Percentiles rank a stretch among this genome's conserved stretches.
Conservation (phyloP, 2,113 vertebrate genomes). For the Cygnus buccinator region DNA sequence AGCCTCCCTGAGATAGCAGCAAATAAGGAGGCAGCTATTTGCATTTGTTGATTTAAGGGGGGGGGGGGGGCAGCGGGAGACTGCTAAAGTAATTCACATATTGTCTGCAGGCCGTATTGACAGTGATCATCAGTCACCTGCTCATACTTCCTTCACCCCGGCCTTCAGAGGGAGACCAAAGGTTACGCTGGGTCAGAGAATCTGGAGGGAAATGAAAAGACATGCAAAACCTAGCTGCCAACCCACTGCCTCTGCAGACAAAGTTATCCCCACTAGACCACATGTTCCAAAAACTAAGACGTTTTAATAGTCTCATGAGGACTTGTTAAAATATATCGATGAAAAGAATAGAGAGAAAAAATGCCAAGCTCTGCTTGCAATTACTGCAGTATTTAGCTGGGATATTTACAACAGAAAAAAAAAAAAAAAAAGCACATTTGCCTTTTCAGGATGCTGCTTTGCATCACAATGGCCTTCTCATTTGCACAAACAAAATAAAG, state of each 20-base stretch:
- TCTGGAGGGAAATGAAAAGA: constrained; percentile 79
- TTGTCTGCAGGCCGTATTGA: constrained; percentile 78
- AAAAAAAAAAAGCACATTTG: constrained; percentile 42
- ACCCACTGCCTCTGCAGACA: constrained; percentile 63
- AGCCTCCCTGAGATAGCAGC: constrained; percentile 70
- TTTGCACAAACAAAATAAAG: constrained; percentile 72
- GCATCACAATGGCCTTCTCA: constrained; percentile 73
- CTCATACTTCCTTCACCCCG: constrained; percentile 78
- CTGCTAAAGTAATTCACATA: constrained; percentile 81
- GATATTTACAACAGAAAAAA: constrained; percentile 53
- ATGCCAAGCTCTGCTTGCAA: constrained; percentile 67
- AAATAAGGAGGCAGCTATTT: constrained; percentile 81
- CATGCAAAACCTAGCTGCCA: constrained; percentile 73
- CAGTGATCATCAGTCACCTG: constrained; percentile 88
- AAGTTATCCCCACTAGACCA: constrained; percentile 68
- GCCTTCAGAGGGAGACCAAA: constrained; percentile 77
- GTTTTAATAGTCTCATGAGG: constrained; percentile 77
- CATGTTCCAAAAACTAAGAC: constrained; percentile 75
- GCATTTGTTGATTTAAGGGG: constrained; percentile 77
- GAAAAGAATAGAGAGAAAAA: constrained; percentile 71
- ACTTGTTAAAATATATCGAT: constrained; percentile 74
- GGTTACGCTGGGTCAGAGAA: constrained; percentile 83
- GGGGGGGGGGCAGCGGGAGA: constrained; percentile 50
- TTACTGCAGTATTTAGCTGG: constrained; percentile 66
- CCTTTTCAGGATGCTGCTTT: constrained; percentile 69